phyloP scores from a whole-genome alignment of 2,797 vertebrate species.

The Macroramphosus scolopax region DNA sequence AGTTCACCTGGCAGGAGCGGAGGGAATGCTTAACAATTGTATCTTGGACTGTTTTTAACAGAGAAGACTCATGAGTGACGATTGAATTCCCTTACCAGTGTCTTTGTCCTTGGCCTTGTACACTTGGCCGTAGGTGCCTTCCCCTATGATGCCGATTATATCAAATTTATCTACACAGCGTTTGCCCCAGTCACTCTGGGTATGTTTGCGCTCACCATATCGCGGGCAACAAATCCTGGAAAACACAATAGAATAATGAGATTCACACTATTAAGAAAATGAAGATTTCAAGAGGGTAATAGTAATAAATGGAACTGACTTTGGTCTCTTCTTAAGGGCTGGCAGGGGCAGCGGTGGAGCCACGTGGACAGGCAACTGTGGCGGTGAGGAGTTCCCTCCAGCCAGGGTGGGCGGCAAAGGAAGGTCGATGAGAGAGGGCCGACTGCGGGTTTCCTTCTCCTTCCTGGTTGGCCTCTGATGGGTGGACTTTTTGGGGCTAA shows the following conservation, averaged over 20 bases:
- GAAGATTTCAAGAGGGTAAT: no score
- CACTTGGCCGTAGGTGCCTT: slow-evolving; percentile 97
- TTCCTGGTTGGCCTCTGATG: slow-evolving; percentile 85
- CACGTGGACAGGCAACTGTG: slow-evolving; percentile 89
- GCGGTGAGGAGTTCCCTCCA: slow-evolving; percentile 89
- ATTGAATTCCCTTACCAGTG: slow-evolving; percentile 80
- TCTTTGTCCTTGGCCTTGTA: slow-evolving; percentile 99
- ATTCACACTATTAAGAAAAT: no score
- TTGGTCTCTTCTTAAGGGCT: slow-evolving; percentile 96
- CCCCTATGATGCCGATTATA: slow-evolving; percentile 97
- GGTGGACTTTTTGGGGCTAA: slow-evolving; percentile 90
- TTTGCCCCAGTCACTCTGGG: slow-evolving; percentile 97
- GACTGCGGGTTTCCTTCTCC: slow-evolving; percentile 87
- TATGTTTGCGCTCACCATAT: slow-evolving; percentile 95
- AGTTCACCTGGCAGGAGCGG: slow-evolving; percentile 81
- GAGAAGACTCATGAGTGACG: no score
- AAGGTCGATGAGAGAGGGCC: slow-evolving; percentile 91
- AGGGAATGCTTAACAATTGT: background rate
- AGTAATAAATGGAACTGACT: slow-evolving; percentile 81
- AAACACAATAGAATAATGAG: background rate
- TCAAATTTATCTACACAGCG: slow-evolving; percentile 98
- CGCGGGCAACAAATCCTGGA: slow-evolving; percentile 95
- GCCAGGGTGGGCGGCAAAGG: slow-evolving; percentile 91
- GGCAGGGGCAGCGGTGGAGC: slow-evolving; percentile 82
- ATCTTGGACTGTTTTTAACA: background rate